These are phyloP conservation scores for Tetragonula clypearis DNA, from an alignment of 1,140 invertebrate species.

Conservation along the genomic window DNA sequence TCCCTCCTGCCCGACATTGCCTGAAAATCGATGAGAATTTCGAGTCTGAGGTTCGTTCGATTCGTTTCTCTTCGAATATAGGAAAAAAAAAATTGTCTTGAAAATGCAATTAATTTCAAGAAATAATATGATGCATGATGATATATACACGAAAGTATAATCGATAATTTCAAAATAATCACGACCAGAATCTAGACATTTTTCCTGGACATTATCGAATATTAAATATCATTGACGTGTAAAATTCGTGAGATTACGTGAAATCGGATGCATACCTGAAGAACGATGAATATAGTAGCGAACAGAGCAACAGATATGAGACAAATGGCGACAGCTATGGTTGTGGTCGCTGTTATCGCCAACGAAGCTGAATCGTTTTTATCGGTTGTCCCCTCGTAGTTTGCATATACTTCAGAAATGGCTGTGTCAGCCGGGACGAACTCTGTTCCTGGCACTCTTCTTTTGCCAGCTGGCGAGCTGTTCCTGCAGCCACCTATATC, in stretches of 20 bases:
- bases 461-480: slow-evolving; percentile 88
- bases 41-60: neutral
- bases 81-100: too few species aligned
- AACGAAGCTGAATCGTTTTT: slow-evolving; percentile 77
- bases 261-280: slow-evolving; percentile 83
- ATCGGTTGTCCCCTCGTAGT: slow-evolving; percentile 71
- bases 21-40: slow-evolving; percentile 50
- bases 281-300: slow-evolving; percentile 85
- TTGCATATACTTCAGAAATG: slow-evolving; percentile 73
- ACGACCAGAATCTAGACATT: too few species aligned
- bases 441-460: slow-evolving; percentile 85
- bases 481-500: slow-evolving; percentile 86
- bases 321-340: slow-evolving; percentile 85
- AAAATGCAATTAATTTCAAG: too few species aligned
- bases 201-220: too few species aligned
- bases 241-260: too few species aligned
- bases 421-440: slow-evolving; percentile 77
- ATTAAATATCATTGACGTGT: too few species aligned
- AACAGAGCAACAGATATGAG: slow-evolving; percentile 86
- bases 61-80: neutral
- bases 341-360: slow-evolving; percentile 84
- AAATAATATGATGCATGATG: too few species aligned
- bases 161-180: too few species aligned
- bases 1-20: slow-evolving; percentile 76
- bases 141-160: too few species aligned